Evolutionary conservation across 2,113 vertebrate species (phyloP).

Genomic region (Bombycilla garrulus): DNA sequence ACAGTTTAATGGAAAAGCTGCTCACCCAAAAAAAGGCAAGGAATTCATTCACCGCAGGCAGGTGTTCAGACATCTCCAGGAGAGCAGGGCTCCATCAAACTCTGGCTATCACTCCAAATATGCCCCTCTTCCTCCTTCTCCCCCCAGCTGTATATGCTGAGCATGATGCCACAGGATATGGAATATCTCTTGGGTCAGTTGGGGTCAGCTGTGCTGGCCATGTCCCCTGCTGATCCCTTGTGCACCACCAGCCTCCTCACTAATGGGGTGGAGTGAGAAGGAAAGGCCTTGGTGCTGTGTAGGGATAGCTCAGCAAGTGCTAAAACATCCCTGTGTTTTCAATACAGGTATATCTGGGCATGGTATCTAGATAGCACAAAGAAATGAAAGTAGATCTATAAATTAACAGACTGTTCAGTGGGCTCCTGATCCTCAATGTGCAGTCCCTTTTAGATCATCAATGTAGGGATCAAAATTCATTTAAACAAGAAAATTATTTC

Average conservation of each 20-base stretch:
- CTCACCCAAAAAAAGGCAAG: not conserved
- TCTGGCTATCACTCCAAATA: not conserved
- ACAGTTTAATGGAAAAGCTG: not conserved
- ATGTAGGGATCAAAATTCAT: not conserved
- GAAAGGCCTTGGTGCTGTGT: not conserved
- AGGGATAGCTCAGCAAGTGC: not conserved
- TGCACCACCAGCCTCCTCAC: not conserved
- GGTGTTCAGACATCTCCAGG: not conserved
- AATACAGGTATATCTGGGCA: not conserved
- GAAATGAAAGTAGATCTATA: not conserved
- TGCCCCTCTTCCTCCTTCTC: not conserved
- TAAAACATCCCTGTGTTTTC: not conserved
- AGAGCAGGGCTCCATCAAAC: not conserved
- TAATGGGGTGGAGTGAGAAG: not conserved
- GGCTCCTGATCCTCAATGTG: not conserved
- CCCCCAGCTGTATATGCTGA: not conserved
- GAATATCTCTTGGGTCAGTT: not conserved
- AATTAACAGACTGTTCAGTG: not conserved
- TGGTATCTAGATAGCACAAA: not conserved
- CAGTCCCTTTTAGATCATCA: not conserved
- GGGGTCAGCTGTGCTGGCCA: not conserved
- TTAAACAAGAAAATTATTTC: not conserved
- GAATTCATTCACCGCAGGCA: not conserved
- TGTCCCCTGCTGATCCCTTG: fast-evolving
- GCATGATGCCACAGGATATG: not conserved